Base-by-base conservation (phyloP, 1,140 invertebrate genomes). In the Microplitis mediator region DNA sequence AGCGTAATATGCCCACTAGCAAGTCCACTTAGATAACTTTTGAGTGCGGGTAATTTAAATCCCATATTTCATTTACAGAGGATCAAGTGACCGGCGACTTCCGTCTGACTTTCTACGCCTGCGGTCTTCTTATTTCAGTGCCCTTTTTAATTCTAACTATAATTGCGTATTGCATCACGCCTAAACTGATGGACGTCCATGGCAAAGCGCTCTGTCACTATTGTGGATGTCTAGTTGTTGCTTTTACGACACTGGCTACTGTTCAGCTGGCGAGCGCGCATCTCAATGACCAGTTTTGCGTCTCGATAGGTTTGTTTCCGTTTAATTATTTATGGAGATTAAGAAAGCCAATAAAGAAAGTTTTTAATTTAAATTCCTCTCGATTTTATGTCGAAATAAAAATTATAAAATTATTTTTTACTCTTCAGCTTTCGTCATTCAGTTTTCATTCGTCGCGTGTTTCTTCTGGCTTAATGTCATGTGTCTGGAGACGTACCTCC, bases 381-480 rank as follows among this genome's bases (percentile, higher is more conserved):
- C 23, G 23, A 23, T 23, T 23, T 23, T 23, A 23, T 23, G 23
- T 23, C 23, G 23, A 23, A 23, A 23, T 23, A 1, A 23, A 23
- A 23, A 23, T 23, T 65, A 5, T 45, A 36, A 51, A 61, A 45
- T 50, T 50, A 16, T 31, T 50, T 71, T 73, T 76, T 70, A 76
- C 76, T 73, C 82, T 81, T 39, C 89, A 86, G 91, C 89, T 0
- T 86, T 91, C 58, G 79, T 89, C 52, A 89, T 91, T 36, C 93
- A 94, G 78, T 95, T 92, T 83, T 94, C 92, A 76, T 93, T 94
- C 80, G 81, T 95, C 68, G 88, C 91, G 0, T 92, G 92, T 36
- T 95, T 95, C 80, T 93, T 92, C 69, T 95, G 94, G 94, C 91
- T 95, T 86, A 92, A 91, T 78, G 88, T 92, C 5, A 92, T 94